These are phyloP conservation scores for Leuctra nigra DNA, from an alignment of 2,888 invertebrate species.

Conservation along the genomic window DNA sequence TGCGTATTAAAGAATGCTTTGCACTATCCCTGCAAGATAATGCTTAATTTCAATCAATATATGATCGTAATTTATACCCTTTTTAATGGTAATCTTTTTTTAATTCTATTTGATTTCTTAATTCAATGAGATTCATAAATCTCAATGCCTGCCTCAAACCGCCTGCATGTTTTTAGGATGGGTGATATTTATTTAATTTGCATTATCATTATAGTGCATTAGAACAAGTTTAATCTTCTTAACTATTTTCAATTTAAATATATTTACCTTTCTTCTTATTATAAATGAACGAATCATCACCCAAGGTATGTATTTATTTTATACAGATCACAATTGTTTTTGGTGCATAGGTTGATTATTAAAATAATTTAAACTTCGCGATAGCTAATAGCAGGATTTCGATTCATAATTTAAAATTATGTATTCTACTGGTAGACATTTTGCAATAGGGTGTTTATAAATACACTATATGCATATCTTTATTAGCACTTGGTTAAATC, in stretches of 20 bases:
- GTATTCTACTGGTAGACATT: background rate
- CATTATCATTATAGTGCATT: constrained; percentile 19
- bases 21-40: constrained; percentile 27
- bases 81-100: constrained; percentile 16
- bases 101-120: constrained; percentile 5
- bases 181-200: constrained; percentile 22
- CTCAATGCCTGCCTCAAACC: constrained; percentile 20
- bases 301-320: constrained; percentile 18
- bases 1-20: constrained; percentile 28
- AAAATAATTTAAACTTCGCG: background rate
- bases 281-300: constrained; percentile 17
- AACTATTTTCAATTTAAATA: constrained; percentile 7
- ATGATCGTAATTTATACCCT: constrained; percentile 17
- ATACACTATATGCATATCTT: too few species aligned
- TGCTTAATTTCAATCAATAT: constrained; percentile 23
- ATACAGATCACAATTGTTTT: constrained; percentile 5
- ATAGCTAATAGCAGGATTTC: background rate
- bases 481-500: too few species aligned
- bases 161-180: constrained; percentile 21
- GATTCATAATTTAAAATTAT: background rate
- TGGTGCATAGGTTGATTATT: background rate
- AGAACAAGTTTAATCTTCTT: constrained; percentile 9
- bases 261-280: constrained; percentile 10
- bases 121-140: constrained; percentile 15
- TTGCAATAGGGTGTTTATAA: too few species aligned